Evolutionary conservation across 2,113 vertebrate species (phyloP), one percentile per base, ranked within the genome.

Genomic region (Pedetes capensis): DNA sequence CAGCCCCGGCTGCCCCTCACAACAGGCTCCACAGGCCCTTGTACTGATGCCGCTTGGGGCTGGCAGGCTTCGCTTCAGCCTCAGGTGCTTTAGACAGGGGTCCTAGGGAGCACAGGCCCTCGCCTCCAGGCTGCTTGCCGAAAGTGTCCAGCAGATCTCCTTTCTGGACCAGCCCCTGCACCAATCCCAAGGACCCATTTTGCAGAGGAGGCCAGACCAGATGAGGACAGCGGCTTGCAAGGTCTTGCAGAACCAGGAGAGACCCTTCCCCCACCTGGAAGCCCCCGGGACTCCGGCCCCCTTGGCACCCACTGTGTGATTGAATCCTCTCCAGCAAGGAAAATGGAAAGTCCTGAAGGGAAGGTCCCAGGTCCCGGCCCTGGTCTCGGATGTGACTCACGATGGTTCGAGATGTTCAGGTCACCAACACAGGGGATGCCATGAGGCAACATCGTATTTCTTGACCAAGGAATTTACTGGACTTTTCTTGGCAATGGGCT

Each of bases 151-250:
- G 37, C 23, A 37, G 80, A 76, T 55, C 23, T 53, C 22, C 68
- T 42, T 32, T 44, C 23, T 13, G n/a, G n/a, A n/a, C n/a, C n/a
- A n/a, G n/a, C n/a, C n/a, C n/a, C n/a, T n/a, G n/a, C n/a, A 16
- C 8, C 6, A 22, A 61, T 5, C 1, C 8, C 49, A 63, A 9
- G 14, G 9, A 22, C 25, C 23, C n/a, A 1, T 5, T 7, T 49
- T 22, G 12, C 25, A 29, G 55, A n/a, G 51, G 17, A 14, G 4
- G 5, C 5, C 6, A 53, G 64, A 18, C 34, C 51, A 14, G 29
- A 39, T 5, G 0, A n/a, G 3, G 0, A 47, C 44, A 11, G 10
- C 1, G 27, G 16, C 25, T 59, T 39, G 29, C 2, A 8, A 53
- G 53, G 66, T 16, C 72, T 16, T 0, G 0, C 18, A 29, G 89